Conservation (phyloP, 2,888 invertebrate genomes). For the Stratiomys singularior region DNA sequence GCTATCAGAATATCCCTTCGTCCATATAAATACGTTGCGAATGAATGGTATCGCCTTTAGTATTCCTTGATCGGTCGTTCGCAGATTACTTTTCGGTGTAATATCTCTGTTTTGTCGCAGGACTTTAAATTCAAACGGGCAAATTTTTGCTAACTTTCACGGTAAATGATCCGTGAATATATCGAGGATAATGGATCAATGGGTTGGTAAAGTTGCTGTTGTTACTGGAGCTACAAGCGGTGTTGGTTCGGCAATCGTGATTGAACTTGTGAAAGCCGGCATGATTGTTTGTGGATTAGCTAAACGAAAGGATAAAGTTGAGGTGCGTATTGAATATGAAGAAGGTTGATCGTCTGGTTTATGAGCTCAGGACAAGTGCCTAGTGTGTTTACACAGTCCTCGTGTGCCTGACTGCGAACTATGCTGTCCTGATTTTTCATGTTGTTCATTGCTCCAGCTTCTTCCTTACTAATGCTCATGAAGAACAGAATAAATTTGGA, state of each 20-base stretch:
- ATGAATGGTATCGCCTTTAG: background rate
- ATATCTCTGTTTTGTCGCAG: background rate
- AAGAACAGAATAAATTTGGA: too few species aligned
- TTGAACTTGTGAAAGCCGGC: slow-evolving; percentile 55
- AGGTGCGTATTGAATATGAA: slow-evolving; percentile 50
- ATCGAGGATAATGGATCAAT: slow-evolving; percentile 53
- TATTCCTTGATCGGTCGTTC: slow-evolving; percentile 11
- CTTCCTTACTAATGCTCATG: too few species aligned
- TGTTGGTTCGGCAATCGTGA: slow-evolving; percentile 54
- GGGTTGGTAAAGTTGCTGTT: slow-evolving; percentile 55
- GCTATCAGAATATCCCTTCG: background rate
- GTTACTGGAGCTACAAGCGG: slow-evolving; percentile 56
- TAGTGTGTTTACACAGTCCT: too few species aligned
- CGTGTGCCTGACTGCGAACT: too few species aligned
- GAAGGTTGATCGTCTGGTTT: background rate
- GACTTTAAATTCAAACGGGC: background rate
- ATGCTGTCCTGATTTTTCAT: too few species aligned
- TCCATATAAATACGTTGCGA: slow-evolving; percentile 28
- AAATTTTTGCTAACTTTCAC: background rate
- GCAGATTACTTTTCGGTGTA: background rate
- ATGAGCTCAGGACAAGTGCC: too few species aligned
- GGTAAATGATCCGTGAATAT: background rate
- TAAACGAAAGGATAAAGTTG: slow-evolving; percentile 56
- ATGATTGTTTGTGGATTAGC: slow-evolving; percentile 56
- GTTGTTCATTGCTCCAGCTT: too few species aligned